A percentile compares a stretch with the other conserved stretches of the same genome.
These are phyloP conservation scores for Bettongia penicillata DNA, from an alignment of 2,113 vertebrate genomes.

Conservation along the genomic window DNA sequence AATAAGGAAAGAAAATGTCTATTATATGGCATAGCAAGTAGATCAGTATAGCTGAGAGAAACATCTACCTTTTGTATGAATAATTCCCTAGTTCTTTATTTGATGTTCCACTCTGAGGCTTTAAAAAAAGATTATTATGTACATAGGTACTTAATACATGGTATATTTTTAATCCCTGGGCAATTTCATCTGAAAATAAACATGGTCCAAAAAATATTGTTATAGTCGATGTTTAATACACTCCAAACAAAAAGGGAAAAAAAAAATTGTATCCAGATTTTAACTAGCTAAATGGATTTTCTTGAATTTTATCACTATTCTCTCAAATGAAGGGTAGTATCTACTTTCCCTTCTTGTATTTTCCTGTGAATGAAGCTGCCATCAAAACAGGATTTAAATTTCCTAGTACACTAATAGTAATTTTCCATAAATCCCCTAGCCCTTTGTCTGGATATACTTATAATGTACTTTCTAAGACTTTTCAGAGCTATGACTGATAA, in stretches of 20 bases:
- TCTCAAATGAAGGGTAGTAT: not conserved
- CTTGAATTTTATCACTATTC: not conserved
- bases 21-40: not conserved
- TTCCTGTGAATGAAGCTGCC: not conserved
- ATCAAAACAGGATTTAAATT: not conserved
- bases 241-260: not conserved
- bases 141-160: not conserved
- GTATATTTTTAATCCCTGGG: not conserved
- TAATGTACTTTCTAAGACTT: not conserved
- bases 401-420: not conserved
- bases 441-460: not conserved
- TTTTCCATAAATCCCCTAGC: not conserved
- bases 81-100: not conserved
- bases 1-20: not conserved
- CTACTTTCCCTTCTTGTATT: not conserved
- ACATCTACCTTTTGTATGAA: not conserved
- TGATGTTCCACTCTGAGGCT: not conserved
- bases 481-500: not conserved
- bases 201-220: not conserved
- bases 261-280: not conserved
- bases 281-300: not conserved
- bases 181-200: not conserved
- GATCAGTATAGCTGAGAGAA: not conserved
- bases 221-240: not conserved
- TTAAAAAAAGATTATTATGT: not conserved